Base-by-base conservation (phyloP, 1,140 invertebrate species). In the Bombus affinis region DNA sequence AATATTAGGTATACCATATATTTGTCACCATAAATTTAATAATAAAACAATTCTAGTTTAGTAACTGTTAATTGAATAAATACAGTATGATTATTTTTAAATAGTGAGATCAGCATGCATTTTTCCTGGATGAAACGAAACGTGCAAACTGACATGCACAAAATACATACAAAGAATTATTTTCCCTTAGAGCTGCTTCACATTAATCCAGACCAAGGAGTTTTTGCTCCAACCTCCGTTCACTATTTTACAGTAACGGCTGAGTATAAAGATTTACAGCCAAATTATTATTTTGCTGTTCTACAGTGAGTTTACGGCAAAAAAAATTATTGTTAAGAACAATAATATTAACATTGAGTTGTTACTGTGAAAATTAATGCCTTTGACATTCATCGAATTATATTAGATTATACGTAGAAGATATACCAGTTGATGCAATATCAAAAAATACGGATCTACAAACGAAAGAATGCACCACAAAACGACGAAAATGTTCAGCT, bases 361-460 rank as follows among this genome's bases (percentile, higher is more conserved):
- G 5, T 57, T 75, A 62, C 59, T n/a, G 59, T 13, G 47, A n/a
- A 5, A n/a, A 62, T 62, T n/a, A 62, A 62, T n/a, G 12, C 4
- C 13, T n/a, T 62, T 4, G 0, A 62, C 59, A 4, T 62, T 62
- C 9, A 25, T 66, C 12, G 25, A 73, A 62, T 53, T 66, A 37
- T 83, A 84, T n/a, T 53, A 92, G 92, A 79, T 68, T 92, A 32
- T 81, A 87, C 59, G 71, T 91, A 35, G 90, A 92, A 76, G 92
- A 93, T 75, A 86, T 93, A 71, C 92, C 92, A 13, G 22, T 85
- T 0, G 76, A 75, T 3, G 88, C 92, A 28, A 57, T 93, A 32
- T 18, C 84, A 9, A 28, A 84, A 32, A 78, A 80, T 39, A 75
- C 66, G 10, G n/a, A 88, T 62, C 66, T 81, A n/a, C 18, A 22